Evolutionary conservation across 2,888 invertebrate species (phyloP), one percentile per base, ranked within the genome.

Genomic region (Clunio marinus): DNA sequence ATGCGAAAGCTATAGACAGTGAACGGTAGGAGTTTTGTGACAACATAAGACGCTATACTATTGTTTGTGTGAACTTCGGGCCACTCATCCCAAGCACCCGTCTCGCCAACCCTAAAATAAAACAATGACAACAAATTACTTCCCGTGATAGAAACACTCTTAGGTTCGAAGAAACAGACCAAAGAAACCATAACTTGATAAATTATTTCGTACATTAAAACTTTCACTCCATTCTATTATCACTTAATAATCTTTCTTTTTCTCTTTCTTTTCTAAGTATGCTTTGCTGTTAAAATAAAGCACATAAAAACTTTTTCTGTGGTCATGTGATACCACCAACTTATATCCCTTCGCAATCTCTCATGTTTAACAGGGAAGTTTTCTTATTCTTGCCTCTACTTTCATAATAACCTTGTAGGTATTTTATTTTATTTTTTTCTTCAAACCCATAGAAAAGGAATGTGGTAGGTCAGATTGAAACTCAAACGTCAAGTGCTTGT

Each of bases 1-100:
- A 89, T 83, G 69, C 86, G 82, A 78, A 90, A 88, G 75, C 86
- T 86, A 80, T 91, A 90, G 69, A 88, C 86, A 60, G 87, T 89
- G 79, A 86, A 89, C 59, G 90, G 89, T 72, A 83, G 80, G 72
- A 91, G 81, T 70, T 81, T 83, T 71, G 82, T 82, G 74, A 90
- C 83, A 76, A 85, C 83, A 80, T 85, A 85, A 74, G 80, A 82
- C 71, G 87, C 86, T 71, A 81, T 79, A 79, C 87, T 88, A 74
- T 81, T 83, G 71, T 83, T 82, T 35, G 86, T 87, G 73, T 82
- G 77, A 73, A 86, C 84, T 72, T 83, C 83, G 71, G 83, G 80
- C 74, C 81, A 81, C 71, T 80, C 81, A 76, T 86, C 84, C 87
- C 87, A 88, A 68, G 83, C 82, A 69, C 86, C 86, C 73, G 85